Percentiles rank a stretch among this genome's conserved stretches.
Conservation (phyloP, 1,140 invertebrate species). For the Cydia amplana region DNA sequence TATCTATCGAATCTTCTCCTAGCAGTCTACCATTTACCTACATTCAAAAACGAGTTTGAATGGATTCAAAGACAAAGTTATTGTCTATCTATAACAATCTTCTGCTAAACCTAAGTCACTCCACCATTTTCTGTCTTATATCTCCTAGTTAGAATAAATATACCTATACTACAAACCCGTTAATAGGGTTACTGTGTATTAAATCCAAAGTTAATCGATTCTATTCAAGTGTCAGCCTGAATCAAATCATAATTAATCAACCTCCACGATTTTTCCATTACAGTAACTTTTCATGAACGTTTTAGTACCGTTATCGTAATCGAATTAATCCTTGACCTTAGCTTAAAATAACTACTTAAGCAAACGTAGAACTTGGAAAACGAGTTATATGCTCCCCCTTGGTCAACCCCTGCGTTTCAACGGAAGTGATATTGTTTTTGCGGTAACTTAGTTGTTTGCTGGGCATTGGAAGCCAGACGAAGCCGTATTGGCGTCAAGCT, state of each 20-base stretch:
- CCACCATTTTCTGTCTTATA: no score
- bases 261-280: slow-evolving; percentile 6
- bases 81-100: no score
- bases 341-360: slow-evolving; percentile 7
- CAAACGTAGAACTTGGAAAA: not conserved
- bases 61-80: no score
- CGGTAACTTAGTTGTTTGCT: slow-evolving; percentile 3
- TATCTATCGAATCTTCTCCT: not conserved
- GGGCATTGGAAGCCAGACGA: not conserved
- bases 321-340: slow-evolving; percentile 21
- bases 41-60: not conserved
- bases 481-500: not conserved
- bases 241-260: slow-evolving; percentile 4
- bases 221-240: not conserved
- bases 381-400: slow-evolving; percentile 6
- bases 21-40: not conserved
- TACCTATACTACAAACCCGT: not conserved
- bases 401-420: slow-evolving; percentile 9
- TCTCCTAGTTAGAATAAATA: no score
- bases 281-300: slow-evolving; percentile 18
- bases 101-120: no score
- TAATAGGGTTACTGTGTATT: not conserved
- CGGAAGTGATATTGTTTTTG: slow-evolving; percentile 25
- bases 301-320: not conserved
- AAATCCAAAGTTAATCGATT: not conserved